A percentile compares a stretch with the other conserved stretches of the same genome.
Evolutionary conservation across 1,140 invertebrate genomes (phyloP).

Genomic region (Hetaerina americana): DNA sequence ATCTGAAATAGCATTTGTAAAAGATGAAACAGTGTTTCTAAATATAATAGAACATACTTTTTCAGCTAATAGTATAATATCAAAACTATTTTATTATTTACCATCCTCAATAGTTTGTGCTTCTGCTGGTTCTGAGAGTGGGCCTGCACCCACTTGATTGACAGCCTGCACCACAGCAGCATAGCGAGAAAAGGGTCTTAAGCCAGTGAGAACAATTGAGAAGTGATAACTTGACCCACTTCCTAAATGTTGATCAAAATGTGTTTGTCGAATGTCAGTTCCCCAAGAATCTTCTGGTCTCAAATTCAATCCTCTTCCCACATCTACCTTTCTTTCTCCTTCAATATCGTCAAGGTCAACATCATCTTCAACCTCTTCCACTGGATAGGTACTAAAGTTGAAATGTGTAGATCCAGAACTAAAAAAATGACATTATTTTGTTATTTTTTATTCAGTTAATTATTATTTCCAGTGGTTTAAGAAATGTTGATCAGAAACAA

Average conservation of each 20-base stretch:
- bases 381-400: constrained; percentile 54
- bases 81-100: no score
- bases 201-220: constrained; percentile 34
- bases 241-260: background rate
- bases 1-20: no score
- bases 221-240: background rate
- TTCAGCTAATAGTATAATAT: no score
- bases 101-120: constrained; percentile 73
- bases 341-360: constrained; percentile 32
- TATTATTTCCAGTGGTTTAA: no score
- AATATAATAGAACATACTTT: no score
- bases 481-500: no score
- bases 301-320: background rate
- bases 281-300: background rate
- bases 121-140: constrained; percentile 54
- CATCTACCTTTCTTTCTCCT: background rate
- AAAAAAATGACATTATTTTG: constrained; percentile 1
- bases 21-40: no score
- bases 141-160: constrained; percentile 71
- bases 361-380: constrained; percentile 50
- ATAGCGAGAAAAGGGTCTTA: constrained; percentile 68
- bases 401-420: constrained; percentile 35
- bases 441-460: background rate
- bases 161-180: constrained; percentile 70
- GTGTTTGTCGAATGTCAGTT: background rate